Evolutionary conservation across 1,140 invertebrate species (phyloP), one percentile per base, ranked within the genome.

Genomic region (Capitella teleta): DNA sequence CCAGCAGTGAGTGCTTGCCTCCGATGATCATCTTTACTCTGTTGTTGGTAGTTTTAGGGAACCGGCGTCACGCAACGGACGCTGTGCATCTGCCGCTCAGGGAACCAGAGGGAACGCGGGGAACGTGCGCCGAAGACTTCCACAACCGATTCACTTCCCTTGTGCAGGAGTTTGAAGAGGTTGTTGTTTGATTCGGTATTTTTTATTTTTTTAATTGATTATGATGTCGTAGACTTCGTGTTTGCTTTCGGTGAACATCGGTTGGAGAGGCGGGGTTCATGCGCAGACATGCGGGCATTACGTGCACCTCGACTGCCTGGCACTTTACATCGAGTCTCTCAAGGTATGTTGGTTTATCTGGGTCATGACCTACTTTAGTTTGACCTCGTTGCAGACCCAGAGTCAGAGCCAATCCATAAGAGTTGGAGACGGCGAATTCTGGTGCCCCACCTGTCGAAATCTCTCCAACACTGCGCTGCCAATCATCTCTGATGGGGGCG

Each of bases 231-330:
- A 83, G 80, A 72, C 80, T 53, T 87, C 86, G 0, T 91, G 86
- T 83, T 77, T 87, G 62, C 66, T 88, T 38, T 84, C 86, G 1
- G 78, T 92, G 21, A 90, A 87, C 68, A 80, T 86, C 56, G 87
- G 88, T 2, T 93, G 87, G 83, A 86, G 91, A 68, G 87, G 87
- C 50, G 91, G 91, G 26, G 86, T 95, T 18, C 83, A 89, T 66
- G 86, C 92, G n/a, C 87, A 92, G 74, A 91, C 90, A 1, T 96
- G 92, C 75, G 92, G 91, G 10, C 92, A 97, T 73, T 88, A 94
- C 69, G 74, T 97, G 28, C 92, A 97, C 73, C 76, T 95, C 47
- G 86, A 88, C 62, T 97, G 92, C 72, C 80, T 92, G 54, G 83
- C 84, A 64, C 83, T 86, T 0, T 97, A 95, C 74, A 74, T 92